A percentile compares a stretch with the other conserved stretches of the same genome.
These are phyloP conservation scores for Drosophila santomea DNA, from an alignment of 1,140 invertebrate genomes.

Conservation along the genomic window DNA sequence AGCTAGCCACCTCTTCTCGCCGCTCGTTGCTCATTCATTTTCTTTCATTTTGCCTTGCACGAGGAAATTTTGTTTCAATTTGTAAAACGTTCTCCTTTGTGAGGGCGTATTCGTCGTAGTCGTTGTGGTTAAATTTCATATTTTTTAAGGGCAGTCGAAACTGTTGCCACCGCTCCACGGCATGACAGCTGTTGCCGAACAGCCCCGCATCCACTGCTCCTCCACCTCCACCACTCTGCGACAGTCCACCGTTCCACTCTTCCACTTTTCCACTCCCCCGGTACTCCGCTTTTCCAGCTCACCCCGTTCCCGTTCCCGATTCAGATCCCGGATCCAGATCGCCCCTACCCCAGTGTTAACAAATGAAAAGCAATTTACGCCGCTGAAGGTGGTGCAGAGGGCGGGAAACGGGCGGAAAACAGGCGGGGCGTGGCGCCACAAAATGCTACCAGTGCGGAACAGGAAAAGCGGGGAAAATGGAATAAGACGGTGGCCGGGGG, in stretches of 20 bases:
- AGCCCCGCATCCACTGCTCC: not conserved
- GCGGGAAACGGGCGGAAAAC: not conserved
- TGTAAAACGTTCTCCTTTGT: conserved; percentile 67
- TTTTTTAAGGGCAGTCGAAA: conserved; percentile 53
- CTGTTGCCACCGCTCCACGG: conserved; percentile 40
- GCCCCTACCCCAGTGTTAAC: conserved; percentile 16
- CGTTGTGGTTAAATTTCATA: conserved; percentile 57
- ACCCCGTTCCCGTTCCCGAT: not conserved
- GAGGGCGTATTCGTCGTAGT: conserved; percentile 2
- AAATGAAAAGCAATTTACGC: conserved; percentile 79
- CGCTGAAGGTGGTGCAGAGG: conserved; percentile 32
- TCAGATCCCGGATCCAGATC: not conserved
- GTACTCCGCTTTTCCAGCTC: not conserved
- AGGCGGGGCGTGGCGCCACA: not conserved
- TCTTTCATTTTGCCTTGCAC: conserved; percentile 42
- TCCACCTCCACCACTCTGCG: not conserved
- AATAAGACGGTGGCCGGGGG: not conserved
- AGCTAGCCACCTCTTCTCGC: not conserved
- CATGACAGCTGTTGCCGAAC: conserved; percentile 71
- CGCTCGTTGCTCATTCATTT: conserved; percentile 55
- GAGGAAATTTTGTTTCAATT: conserved; percentile 73
- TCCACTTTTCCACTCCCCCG: not conserved
- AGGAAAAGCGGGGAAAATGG: not conserved
- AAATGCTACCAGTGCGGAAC: conserved; percentile 7
- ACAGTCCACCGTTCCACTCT: not conserved